Conservation (phyloP, 2,797 vertebrate species). For the Gymnoscopelus braueri region DNA sequence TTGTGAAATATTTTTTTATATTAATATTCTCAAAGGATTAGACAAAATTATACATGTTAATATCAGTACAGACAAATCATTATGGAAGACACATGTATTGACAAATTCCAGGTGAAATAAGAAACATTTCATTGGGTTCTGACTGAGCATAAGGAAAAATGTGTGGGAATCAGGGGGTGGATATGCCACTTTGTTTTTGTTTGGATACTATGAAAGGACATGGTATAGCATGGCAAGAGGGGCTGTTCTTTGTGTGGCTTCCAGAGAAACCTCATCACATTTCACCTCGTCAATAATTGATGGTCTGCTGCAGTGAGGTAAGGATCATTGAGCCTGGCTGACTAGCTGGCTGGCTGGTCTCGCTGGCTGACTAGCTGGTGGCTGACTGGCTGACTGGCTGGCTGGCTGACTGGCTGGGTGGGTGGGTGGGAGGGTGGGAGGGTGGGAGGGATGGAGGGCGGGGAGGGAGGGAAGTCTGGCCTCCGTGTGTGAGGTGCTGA, state of each 20-base stretch:
- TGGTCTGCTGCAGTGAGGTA: conserved; percentile 67
- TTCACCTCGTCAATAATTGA: conserved; percentile 78
- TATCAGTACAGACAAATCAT: too few species aligned
- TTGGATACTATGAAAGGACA: conserved; percentile 28
- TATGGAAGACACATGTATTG: too few species aligned
- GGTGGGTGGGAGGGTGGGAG: background rate
- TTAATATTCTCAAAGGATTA: too few species aligned
- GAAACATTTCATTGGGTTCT: too few species aligned
- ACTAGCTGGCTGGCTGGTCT: background rate
- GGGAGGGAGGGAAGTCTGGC: background rate
- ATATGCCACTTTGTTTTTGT: background rate
- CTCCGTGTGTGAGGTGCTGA: conserved; percentile 53
- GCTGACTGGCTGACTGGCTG: background rate
- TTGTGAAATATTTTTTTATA: conserved; percentile 7
- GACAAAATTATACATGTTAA: background rate
- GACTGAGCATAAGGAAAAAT: too few species aligned
- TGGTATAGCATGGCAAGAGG: conserved; percentile 18
- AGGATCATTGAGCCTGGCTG: conserved; percentile 59
- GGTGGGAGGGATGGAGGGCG: background rate
- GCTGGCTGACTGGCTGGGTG: background rate
- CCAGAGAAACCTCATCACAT: conserved; percentile 66
- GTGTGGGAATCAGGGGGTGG: background rate
- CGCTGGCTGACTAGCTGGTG: conserved; percentile 17
- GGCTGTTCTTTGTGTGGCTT: conserved; percentile 65
- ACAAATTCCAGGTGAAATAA: too few species aligned